Percentiles rank a stretch among this genome's conserved stretches.
Evolutionary conservation across 2,888 invertebrate species (phyloP).

Genomic region (Metacarcinus magister): DNA sequence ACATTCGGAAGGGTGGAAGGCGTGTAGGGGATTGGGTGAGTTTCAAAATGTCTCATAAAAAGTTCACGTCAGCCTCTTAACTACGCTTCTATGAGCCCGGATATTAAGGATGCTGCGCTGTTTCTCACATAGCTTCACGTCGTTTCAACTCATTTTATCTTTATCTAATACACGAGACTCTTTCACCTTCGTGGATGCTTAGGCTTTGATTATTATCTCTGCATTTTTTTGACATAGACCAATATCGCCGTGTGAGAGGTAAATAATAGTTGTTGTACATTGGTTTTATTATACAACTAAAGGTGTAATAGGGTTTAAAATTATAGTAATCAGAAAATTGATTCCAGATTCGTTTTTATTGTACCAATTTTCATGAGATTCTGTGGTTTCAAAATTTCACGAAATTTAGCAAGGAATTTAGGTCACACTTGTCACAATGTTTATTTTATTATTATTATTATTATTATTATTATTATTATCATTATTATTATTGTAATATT

Average conservation of each 20-base stretch:
- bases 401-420: too few species aligned
- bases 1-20: background rate
- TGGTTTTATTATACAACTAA: too few species aligned
- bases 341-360: too few species aligned
- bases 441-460: background rate
- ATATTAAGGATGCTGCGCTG: background rate
- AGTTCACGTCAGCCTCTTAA: background rate
- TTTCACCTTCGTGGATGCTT: background rate
- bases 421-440: background rate
- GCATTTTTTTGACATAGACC: too few species aligned
- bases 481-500: background rate
- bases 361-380: too few species aligned
- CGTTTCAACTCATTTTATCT: background rate
- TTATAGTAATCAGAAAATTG: too few species aligned
- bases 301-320: too few species aligned
- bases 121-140: background rate
- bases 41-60: background rate
- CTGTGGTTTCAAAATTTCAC: too few species aligned
- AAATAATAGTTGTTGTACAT: too few species aligned
- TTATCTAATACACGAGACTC: background rate
- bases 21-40: background rate
- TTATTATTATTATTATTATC: background rate
- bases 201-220: too few species aligned
- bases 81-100: background rate
- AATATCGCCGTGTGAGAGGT: too few species aligned